phyloP scores from a whole-genome alignment of 2,888 invertebrate species.

The Lithophane ornitopus region DNA sequence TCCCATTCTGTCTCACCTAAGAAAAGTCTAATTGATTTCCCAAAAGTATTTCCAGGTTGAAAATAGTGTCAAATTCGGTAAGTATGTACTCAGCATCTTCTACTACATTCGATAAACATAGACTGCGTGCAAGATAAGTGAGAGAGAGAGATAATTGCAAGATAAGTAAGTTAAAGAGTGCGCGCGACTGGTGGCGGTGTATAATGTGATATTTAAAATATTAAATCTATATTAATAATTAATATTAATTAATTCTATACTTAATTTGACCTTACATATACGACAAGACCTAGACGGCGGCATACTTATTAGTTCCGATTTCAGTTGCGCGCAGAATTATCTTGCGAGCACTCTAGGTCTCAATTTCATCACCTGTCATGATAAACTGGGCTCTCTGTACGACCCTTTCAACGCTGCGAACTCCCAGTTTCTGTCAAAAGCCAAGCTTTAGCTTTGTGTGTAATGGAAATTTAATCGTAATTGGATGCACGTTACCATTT shows the following conservation, averaged over 20 bases:
- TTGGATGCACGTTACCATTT: slow-evolving; percentile 49
- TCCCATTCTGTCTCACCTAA: not conserved
- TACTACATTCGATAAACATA: not conserved
- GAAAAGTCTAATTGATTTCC: not conserved
- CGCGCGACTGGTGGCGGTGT: no score
- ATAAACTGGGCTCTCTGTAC: not conserved
- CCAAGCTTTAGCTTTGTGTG: slow-evolving; percentile 13
- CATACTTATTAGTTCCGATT: no score
- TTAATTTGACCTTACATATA: no score
- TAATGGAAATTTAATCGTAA: slow-evolving; percentile 42
- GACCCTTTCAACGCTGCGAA: slow-evolving; percentile 1
- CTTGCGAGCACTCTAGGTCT: not conserved
- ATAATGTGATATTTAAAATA: no score
- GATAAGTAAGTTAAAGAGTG: no score
- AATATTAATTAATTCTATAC: no score
- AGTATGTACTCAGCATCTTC: not conserved
- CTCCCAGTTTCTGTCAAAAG: slow-evolving; percentile 18
- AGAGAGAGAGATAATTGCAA: no score
- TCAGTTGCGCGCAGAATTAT: no score
- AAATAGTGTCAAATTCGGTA: not conserved
- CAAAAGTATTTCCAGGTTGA: not conserved
- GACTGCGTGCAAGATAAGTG: no score
- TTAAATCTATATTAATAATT: no score
- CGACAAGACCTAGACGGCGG: no score
- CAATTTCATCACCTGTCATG: not conserved